Evolutionary conservation across 2,797 vertebrate genomes (phyloP), one percentile per base, ranked within the genome.

Genomic region (Microchirus variegatus): DNA sequence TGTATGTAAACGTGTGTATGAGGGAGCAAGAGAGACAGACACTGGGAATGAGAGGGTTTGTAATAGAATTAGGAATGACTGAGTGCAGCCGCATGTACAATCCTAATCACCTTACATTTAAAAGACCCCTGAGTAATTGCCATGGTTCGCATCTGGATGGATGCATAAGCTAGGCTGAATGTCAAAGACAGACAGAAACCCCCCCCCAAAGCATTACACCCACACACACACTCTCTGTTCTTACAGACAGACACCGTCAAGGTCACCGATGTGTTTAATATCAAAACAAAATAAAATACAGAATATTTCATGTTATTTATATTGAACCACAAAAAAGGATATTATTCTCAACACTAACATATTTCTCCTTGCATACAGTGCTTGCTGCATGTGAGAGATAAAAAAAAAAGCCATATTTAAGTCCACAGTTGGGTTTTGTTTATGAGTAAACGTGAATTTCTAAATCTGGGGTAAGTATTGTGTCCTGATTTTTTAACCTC

Each of bases 51-150:
- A 64, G 49, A 59, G 37, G 37, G 41, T 45, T 59, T 46, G 26
- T 81, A 81, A 80, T 78, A 63, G 72, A 83, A 85, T 87, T 80
- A 74, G 63, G 60, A 76, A 66, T 81, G 79, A 87, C 65, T 73
- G 76, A 76, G 77, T 68, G 80, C 61, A 53, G 69, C 58, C 67
- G 45, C 82, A 70, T 50, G 57, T 42, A 57, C 75, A 68, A 50
- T 78, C 49, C 67, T 78, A 81, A 88, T 90, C 76, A 83, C 74
- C 67, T 68, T 62, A 56, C 66, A 70, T 78, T 84, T 82, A 67
- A 77, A 74, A 69, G 75, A 81, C 50, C 67, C 53, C 36, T 62
- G 74, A 77, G 63, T 80, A 84, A 83, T 77, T 70, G 69, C 67
- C 40, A 43, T 52, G 31, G 47, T 46, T 80, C 78, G 73, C 45